A percentile compares a stretch with the other conserved stretches of the same genome.
These are phyloP conservation scores for Dipus sagitta DNA, from an alignment of 2,797 vertebrate genomes.

Conservation along the genomic window DNA sequence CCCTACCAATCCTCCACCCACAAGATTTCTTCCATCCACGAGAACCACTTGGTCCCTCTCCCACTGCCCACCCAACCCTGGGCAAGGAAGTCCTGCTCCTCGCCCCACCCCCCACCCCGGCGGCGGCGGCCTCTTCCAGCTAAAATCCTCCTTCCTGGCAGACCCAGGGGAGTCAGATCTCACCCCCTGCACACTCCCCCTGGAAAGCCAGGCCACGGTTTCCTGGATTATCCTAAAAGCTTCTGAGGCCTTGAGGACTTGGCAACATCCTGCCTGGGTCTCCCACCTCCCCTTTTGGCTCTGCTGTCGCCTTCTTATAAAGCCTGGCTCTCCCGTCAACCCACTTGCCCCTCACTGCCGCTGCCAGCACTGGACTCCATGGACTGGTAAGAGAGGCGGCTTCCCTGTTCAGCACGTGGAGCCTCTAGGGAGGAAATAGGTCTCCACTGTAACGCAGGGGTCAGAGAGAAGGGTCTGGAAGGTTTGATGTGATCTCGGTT, in stretches of 20 bases:
- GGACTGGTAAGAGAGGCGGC: constrained; percentile 79
- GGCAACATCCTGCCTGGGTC: constrained; percentile 73
- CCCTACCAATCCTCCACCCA: neutral
- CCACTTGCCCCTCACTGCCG: constrained; percentile 17
- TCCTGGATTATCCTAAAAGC: constrained; percentile 86
- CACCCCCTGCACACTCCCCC: constrained; percentile 68
- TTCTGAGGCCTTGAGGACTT: constrained; percentile 80
- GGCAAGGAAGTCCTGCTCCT: constrained; percentile 20
- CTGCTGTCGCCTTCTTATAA: constrained; percentile 75
- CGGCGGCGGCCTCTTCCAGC: constrained; percentile 52
- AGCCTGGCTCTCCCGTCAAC: constrained; percentile 53
- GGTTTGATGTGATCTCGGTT: constrained; percentile 10
- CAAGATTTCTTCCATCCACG: neutral
- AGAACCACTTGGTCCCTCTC: constrained; percentile 25
- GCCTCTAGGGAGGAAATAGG: neutral
- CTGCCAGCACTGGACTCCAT: constrained; percentile 79
- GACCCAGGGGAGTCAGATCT: constrained; percentile 75
- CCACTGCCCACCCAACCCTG: constrained; percentile 27
- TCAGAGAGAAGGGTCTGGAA: neutral
- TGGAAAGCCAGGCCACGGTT: constrained; percentile 72
- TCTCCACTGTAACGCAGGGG: neutral
- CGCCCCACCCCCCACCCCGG: neutral
- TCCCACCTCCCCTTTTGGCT: constrained; percentile 70
- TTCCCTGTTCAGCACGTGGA: neutral
- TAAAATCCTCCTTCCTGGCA: constrained; percentile 76